Base-by-base conservation (phyloP, 2,888 invertebrate species). In the Stenodema calcarata region DNA sequence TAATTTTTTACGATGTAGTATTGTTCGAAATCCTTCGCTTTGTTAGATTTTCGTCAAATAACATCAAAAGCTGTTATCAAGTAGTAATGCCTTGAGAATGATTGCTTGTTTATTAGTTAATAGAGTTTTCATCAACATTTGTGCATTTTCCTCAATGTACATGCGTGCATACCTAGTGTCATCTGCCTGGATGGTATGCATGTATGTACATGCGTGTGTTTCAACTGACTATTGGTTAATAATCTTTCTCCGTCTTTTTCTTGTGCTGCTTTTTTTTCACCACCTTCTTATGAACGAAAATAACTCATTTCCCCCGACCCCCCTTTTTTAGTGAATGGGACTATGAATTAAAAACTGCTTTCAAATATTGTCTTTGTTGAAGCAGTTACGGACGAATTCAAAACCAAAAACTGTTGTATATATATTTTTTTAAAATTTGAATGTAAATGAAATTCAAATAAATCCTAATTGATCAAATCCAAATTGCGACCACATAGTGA, bases 41-140 rank as follows among this genome's bases (percentile, higher is more conserved):
- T 54, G 62, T 86, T 86, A 86, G 86, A 84, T 84, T 84, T 84
- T 84, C 28, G 70, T 84, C 84, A 47, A 75, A 84, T 84, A 84
- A 84, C 84, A 84, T 44, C 84, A 44, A 84, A 84, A 84, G 84
- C 84, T 84, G 47, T 84, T 73, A 83, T 69, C 69, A 54, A 86
- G 88, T 88, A 88, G 88, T 83, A 84, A 87, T 88, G 88, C 88
- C 87, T 88, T 88, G 87, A 88, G 88, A 88, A 88, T 88, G 88
- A 87, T 84, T 73, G 75, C 80, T 82, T 87, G 88, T 62, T 50
- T 62, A 87, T 47, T 84, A 75, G 83, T 87, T 87, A 41, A 81
- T 87, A 83, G 54, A 84, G 76, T 83, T 84, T 85, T 88, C 50
- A 54, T 87, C 80, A 69, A 86, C 81, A 87, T 86, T 88, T 87